phyloP scores from a whole-genome alignment of 2,113 vertebrate species.

The Plestiodon gilberti region DNA sequence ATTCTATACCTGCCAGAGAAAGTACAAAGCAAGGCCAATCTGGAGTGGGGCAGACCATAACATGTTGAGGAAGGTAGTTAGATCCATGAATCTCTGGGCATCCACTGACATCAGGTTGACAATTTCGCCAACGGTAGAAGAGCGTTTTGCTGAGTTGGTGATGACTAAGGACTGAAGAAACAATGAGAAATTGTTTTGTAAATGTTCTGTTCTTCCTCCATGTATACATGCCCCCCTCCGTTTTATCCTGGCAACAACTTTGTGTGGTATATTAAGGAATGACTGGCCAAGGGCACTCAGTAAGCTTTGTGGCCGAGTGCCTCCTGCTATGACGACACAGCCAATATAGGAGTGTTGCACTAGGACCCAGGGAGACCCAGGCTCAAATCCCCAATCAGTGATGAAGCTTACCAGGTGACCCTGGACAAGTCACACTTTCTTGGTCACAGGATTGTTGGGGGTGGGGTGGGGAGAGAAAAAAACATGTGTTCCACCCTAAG shows the following conservation, averaged over 20 bases:
- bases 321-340: too few relatives aligned
- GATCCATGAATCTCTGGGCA: slow-evolving; percentile 92
- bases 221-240: not conserved
- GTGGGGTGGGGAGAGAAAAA: too few relatives aligned
- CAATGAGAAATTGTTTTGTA: not conserved
- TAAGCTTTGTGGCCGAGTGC: not conserved
- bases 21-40: slow-evolving; percentile 91
- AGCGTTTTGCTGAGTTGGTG: slow-evolving; percentile 89
- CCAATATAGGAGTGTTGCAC: too few relatives aligned
- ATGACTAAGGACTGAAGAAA: slow-evolving; percentile 88
- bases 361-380: too few relatives aligned
- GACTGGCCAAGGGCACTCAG: not conserved
- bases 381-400: too few relatives aligned
- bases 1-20: slow-evolving; percentile 90
- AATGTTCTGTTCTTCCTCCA: not conserved
- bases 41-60: slow-evolving; percentile 96
- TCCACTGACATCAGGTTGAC: slow-evolving; percentile 98
- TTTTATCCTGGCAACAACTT: not conserved
- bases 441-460: too few relatives aligned
- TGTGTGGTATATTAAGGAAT: not conserved
- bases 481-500: too few relatives aligned
- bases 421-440: too few relatives aligned
- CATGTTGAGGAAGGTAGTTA: slow-evolving; percentile 90
- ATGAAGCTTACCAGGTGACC: too few relatives aligned
- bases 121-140: slow-evolving; percentile 91